Percentiles rank a stretch among this genome's conserved stretches.
These are phyloP conservation scores for Eurytoma californica DNA, from an alignment of 2,888 invertebrate genomes.

Conservation along the genomic window DNA sequence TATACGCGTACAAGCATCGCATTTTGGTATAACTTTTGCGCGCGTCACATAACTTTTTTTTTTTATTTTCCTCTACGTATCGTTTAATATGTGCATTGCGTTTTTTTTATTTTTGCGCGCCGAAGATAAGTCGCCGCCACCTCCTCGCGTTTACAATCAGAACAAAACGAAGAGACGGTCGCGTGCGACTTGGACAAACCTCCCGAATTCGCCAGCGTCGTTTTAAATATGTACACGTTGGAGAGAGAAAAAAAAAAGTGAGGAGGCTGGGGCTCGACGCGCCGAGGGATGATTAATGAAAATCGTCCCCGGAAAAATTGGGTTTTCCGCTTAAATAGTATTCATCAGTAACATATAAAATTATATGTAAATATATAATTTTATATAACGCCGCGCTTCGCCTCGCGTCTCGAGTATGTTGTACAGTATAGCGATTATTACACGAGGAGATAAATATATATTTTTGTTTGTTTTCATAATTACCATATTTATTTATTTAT, in stretches of 20 bases:
- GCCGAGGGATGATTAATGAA: neutral
- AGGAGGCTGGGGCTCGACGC: neutral
- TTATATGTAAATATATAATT: constrained; percentile 49
- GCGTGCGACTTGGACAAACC: no score
- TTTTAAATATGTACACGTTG: neutral
- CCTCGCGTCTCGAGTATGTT: constrained; percentile 19
- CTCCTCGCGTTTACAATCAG: no score
- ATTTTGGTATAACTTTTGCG: constrained; percentile 4
- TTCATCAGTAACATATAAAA: constrained; percentile 40
- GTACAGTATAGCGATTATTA: constrained; percentile 39
- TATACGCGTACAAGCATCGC: constrained; percentile 5
- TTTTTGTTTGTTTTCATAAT: constrained; percentile 36
- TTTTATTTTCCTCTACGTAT: neutral
- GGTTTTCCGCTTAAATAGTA: no score
- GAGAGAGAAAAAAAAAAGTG: constrained; percentile 7
- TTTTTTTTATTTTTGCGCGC: constrained; percentile 25
- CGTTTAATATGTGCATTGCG: neutral
- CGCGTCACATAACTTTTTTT: constrained; percentile 11
- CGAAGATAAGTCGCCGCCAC: neutral
- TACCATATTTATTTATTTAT: constrained; percentile 32
- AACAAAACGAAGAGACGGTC: no score
- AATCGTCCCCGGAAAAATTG: neutral
- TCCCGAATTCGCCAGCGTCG: no score
- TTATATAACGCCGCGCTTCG: constrained; percentile 31
- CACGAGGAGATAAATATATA: constrained; percentile 32